Evolutionary conservation across 1,140 invertebrate genomes (phyloP).

Genomic region (Bombus cullumanus): DNA sequence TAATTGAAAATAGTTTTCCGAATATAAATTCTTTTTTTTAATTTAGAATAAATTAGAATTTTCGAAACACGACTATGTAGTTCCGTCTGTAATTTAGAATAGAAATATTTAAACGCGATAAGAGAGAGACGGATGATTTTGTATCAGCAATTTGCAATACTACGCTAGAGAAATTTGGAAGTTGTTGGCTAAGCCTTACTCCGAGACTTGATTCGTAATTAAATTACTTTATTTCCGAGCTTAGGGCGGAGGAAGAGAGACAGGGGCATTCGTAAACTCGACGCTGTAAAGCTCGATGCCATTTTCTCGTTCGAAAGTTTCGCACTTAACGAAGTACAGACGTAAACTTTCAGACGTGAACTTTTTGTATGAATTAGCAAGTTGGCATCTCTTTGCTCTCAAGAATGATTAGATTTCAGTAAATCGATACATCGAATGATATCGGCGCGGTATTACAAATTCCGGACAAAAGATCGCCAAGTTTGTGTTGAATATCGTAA

Average conservation of each 20-base stretch:
- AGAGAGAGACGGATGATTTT: background rate
- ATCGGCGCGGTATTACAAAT: background rate
- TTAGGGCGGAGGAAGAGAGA: background rate
- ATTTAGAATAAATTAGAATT: too few species aligned
- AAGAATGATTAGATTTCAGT: background rate
- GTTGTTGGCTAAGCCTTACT: background rate
- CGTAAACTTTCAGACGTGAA: conserved; percentile 34
- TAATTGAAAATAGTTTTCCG: too few species aligned
- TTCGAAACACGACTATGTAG: too few species aligned
- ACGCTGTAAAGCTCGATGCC: conserved; percentile 25
- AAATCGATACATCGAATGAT: conserved; percentile 16
- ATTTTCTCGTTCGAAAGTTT: conserved; percentile 49
- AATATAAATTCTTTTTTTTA: too few species aligned
- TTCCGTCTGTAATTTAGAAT: too few species aligned
- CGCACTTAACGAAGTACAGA: conserved; percentile 33
- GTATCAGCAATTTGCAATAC: too few species aligned
- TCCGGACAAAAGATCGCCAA: background rate
- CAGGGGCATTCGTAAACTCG: conserved; percentile 31
- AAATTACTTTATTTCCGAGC: conserved; percentile 50
- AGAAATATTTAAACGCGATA: background rate
- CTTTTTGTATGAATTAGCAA: conserved; percentile 52
- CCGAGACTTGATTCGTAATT: conserved; percentile 37
- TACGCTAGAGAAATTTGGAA: background rate
- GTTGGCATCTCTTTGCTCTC: conserved; percentile 22
- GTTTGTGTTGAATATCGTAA: background rate